Conservation (phyloP, 1,140 invertebrate species). For the Chionoecetes opilio region DNA sequence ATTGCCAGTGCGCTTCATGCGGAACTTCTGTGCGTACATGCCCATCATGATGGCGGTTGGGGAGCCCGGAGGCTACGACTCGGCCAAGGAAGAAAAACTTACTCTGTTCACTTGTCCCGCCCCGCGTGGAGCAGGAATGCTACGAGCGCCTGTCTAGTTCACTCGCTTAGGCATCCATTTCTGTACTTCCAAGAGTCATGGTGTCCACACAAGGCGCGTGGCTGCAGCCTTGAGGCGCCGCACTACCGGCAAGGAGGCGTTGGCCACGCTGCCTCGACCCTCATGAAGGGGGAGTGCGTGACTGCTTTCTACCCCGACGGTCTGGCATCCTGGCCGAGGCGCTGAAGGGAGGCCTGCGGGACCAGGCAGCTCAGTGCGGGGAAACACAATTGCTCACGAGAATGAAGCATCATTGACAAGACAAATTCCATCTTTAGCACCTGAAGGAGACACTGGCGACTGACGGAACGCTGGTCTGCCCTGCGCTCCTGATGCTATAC, state of each 20-base stretch:
- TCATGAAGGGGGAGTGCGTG: neutral
- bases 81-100: neutral
- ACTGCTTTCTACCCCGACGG: neutral
- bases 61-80: neutral
- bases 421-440: too few relatives aligned
- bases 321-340: neutral
- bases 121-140: neutral
- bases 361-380: neutral
- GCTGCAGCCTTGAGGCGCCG: neutral
- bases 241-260: neutral
- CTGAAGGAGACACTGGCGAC: too few relatives aligned
- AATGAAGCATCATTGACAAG: neutral
- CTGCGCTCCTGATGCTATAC: neutral
- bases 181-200: neutral
- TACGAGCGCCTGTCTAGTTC: neutral
- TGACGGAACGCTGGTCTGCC: neutral
- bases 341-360: neutral
- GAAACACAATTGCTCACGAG: neutral
- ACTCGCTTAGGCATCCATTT: neutral
- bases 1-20: constrained; percentile 61
- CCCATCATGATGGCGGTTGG: constrained; percentile 78
- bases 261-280: neutral
- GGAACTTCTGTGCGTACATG: constrained; percentile 80
- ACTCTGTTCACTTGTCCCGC: neutral
- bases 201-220: neutral